Evolutionary conservation across 2,113 vertebrate genomes (phyloP).

Genomic region (Poeciliopsis prolifica): DNA sequence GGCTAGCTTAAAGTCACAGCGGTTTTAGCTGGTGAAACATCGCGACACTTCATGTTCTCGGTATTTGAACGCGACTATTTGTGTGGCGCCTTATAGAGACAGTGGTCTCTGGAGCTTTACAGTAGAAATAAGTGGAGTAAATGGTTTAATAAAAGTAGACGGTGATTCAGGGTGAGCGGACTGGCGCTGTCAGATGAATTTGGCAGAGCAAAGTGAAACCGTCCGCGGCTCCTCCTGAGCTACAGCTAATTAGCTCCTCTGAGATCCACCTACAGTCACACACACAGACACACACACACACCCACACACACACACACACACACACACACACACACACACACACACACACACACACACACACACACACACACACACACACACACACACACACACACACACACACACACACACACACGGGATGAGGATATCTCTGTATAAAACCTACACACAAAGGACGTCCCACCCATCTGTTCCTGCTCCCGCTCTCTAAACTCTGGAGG

Average conservation of each 20-base stretch:
- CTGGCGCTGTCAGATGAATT: conserved; percentile 10
- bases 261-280: conserved; percentile 47
- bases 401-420: not conserved
- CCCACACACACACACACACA: not conserved
- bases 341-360: conserved; percentile 9
- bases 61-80: not conserved
- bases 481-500: conserved; percentile 80
- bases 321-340: not conserved
- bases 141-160: not conserved
- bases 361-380: conserved; percentile 13
- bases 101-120: too few relatives aligned
- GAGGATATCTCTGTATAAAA: conserved; percentile 7
- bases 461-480: conserved; percentile 55
- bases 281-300: conserved; percentile 10
- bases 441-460: conserved; percentile 43
- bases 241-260: conserved; percentile 70
- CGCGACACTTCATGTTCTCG: not conserved
- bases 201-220: conserved; percentile 39
- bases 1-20: not conserved
- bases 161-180: conserved; percentile 27
- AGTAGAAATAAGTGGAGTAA: not conserved
- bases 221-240: conserved; percentile 35
- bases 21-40: not conserved
- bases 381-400: not conserved
- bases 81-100: not conserved